Percentiles rank a stretch among this genome's conserved stretches.
These are phyloP conservation scores for Myotis vivesi DNA, from an alignment of 2,797 vertebrate species.

Conservation along the genomic window DNA sequence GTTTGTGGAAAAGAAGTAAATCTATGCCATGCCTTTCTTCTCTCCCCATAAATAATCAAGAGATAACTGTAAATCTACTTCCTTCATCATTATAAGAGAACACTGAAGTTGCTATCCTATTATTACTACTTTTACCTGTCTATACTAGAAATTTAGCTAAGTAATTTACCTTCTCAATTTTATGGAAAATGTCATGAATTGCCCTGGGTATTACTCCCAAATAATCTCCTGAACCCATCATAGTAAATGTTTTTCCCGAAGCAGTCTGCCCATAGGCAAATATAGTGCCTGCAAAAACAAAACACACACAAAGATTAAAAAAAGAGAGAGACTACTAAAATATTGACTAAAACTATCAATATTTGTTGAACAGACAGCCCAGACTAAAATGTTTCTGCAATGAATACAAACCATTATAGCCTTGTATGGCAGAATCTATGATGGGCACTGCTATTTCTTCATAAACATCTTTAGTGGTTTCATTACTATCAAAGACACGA, in stretches of 20 bases:
- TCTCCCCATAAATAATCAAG: background rate
- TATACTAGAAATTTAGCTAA: background rate
- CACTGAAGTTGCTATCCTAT: background rate
- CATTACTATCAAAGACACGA: slow-evolving; percentile 90
- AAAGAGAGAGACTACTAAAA: background rate
- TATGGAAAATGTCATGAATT: slow-evolving; percentile 93
- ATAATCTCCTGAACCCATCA: slow-evolving; percentile 90
- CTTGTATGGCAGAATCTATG: slow-evolving; percentile 92
- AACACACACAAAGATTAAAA: slow-evolving; percentile 23
- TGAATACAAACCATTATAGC: slow-evolving; percentile 92
- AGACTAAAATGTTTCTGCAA: background rate
- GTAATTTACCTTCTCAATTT: slow-evolving; percentile 90
- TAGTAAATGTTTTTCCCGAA: slow-evolving; percentile 97
- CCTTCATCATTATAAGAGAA: background rate
- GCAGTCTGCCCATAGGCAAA: slow-evolving; percentile 98
- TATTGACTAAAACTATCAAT: background rate
- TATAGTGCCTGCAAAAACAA: slow-evolving; percentile 90
- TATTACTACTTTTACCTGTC: background rate
- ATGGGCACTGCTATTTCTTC: slow-evolving; percentile 92
- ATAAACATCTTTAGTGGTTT: slow-evolving; percentile 91
- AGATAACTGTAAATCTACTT: background rate
- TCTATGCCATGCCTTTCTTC: background rate
- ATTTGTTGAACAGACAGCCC: background rate
- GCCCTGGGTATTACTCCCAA: slow-evolving; percentile 93
- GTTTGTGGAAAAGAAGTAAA: background rate